Evolutionary conservation across 1,140 invertebrate species (phyloP), one percentile per base, ranked within the genome.

Genomic region (Sitobion miscanthi): DNA sequence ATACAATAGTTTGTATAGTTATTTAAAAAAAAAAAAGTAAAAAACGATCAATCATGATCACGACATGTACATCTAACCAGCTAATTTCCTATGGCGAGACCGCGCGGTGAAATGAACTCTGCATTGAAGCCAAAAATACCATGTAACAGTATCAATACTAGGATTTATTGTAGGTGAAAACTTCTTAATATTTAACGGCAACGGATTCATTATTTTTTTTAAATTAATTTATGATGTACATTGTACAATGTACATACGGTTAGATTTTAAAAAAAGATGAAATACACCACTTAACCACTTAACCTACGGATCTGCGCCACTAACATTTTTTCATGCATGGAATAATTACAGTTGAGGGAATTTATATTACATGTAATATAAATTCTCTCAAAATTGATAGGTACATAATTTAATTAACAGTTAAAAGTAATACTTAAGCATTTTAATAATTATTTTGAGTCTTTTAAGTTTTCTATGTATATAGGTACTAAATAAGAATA

Each of bases 11-110:
- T 42, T 42, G 52, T 42, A 85, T 9, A 45, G 82, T 93, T 85
- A 93, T 93, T 92, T 30, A 20, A 38, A 30, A 93, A 86, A 47
- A 47, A 83, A 54, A 52, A 54, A 92, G 30, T 69, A n/a, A 69
- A n/a, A 83, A 93, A 92, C 91, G 49, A 93, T 93, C 82, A 93
- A 93, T 93, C 91, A 93, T 93, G 49, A 42, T 85, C 77, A 86
- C 47, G 82, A 93, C 91, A 42, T 77, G 30, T 69, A 69, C 21
- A 86, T 86, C 47, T 54, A 54, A 52, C 77, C 30, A 47, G 38
- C 88, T 20, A 90, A 30, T 93, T 93, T 38, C 38, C 77, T 86
- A 86, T 42, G 91, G 82, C 25, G 69, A 82, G n/a, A 82, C 47
- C 5, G 42, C 5, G 42, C 62, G 90, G n/a, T 83, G 69, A 91